A percentile compares a stretch with the other conserved stretches of the same genome.
Conservation (phyloP, 2,797 vertebrate species). For the Hephaestus fuliginosus region DNA sequence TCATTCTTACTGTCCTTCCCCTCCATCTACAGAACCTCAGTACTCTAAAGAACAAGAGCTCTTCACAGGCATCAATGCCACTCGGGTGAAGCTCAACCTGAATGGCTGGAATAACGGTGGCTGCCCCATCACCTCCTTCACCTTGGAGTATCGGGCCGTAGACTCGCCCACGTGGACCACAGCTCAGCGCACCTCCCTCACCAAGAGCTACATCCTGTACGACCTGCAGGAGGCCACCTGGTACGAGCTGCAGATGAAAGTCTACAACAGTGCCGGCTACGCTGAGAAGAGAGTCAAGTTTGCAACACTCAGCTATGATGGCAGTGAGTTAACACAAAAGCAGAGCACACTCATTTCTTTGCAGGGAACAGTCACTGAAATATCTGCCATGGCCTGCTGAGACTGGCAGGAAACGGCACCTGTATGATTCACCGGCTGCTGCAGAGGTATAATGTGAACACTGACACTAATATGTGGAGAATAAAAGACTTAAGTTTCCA, state of each 20-base stretch:
- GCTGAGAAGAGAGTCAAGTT: constrained; percentile 96
- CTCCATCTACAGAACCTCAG: constrained; percentile 90
- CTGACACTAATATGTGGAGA: constrained; percentile 18
- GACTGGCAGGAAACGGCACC: neutral
- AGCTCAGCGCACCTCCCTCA: constrained; percentile 93
- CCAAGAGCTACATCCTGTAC: constrained; percentile 95
- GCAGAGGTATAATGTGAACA: constrained; percentile 1
- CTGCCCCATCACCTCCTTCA: constrained; percentile 96
- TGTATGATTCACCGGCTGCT: constrained; percentile 16
- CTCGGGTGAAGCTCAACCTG: constrained; percentile 93
- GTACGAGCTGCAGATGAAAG: constrained; percentile 97
- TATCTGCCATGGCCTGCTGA: constrained; percentile 11
- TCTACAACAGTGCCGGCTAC: constrained; percentile 96
- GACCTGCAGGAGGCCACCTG: constrained; percentile 97
- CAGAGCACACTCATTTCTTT: constrained; percentile 22
- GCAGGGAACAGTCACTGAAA: constrained; percentile 1
- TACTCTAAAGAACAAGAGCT: constrained; percentile 98
- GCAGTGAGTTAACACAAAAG: constrained; percentile 89
- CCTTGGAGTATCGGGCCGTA: constrained; percentile 92
- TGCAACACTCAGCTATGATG: constrained; percentile 94
- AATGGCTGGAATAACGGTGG: constrained; percentile 97
- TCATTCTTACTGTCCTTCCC: neutral
- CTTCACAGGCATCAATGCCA: constrained; percentile 95
- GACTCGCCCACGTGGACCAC: constrained; percentile 94
- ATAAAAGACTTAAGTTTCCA: constrained; percentile 5